phyloP scores from a whole-genome alignment of 2,888 invertebrate species.

The Zygaena filipendulae region DNA sequence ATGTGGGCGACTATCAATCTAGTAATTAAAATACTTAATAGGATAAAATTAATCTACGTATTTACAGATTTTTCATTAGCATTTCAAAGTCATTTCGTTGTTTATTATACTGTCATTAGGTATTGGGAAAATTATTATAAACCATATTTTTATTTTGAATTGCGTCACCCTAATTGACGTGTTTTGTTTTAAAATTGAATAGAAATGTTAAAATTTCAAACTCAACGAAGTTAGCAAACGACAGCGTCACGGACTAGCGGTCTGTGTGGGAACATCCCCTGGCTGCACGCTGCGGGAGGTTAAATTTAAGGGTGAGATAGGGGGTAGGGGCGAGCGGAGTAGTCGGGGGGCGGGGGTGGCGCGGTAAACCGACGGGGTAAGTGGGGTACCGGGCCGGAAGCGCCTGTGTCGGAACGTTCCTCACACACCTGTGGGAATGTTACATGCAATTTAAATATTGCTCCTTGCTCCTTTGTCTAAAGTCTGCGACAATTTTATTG shows the following conservation, averaged over 20 bases:
- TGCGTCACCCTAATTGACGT: too few species aligned
- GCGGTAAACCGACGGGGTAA: conserved; percentile 24
- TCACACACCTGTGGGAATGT: conserved; percentile 59
- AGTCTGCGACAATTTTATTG: too few species aligned
- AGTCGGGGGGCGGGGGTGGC: conserved; percentile 21
- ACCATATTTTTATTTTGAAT: too few species aligned
- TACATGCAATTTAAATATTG: conserved; percentile 41
- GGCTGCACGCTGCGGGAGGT: conserved; percentile 21
- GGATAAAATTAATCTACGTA: too few species aligned
- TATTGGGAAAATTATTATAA: too few species aligned
- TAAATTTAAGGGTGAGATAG: conserved; percentile 22
- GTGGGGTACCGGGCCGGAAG: conserved; percentile 58
- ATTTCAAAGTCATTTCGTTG: too few species aligned
- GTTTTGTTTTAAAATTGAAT: too few species aligned
- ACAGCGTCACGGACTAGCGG: conserved; percentile 43
- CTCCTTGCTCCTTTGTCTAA: conserved; percentile 14
- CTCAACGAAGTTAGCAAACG: conserved; percentile 40
- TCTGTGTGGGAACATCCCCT: conserved; percentile 51
- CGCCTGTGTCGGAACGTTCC: conserved; percentile 50
- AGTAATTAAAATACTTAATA: too few species aligned
- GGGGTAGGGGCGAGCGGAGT: conserved; percentile 24
- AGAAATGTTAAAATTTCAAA: too few species aligned
- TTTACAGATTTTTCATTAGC: too few species aligned
- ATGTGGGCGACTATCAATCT: too few species aligned
- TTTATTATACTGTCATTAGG: too few species aligned